Evolutionary conservation across 2,113 vertebrate species (phyloP), one percentile per base, ranked within the genome.

Genomic region (Nematolebias whitei): DNA sequence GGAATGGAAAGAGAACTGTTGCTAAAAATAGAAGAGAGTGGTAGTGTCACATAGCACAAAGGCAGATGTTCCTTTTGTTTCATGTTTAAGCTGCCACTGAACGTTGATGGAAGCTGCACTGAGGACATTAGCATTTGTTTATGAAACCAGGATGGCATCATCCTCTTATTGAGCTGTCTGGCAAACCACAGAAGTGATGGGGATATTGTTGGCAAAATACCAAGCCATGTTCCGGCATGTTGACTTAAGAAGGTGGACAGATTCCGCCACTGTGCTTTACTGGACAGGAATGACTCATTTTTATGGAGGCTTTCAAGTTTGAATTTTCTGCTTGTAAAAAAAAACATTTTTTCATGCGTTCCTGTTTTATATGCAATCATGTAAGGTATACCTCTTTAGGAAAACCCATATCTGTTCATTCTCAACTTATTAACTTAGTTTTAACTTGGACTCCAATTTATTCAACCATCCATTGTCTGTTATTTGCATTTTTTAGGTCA

Each of bases 41-140:
- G 29, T 50, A 26, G 54, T 22, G 58, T 44, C 1, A 23, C 14
- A 2, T 29, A 20, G 66, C 62, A 24, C 59, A 74, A 29, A 32
- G 52, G 55, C 74, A 54, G 53, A 44, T 67, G 15, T 70, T 59
- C 49, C 60, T 48, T 74, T 23, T 70, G 40, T 71, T 71, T 57
- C 29, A 64, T 52, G 45, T 7, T 1, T 64, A 80, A 76, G 50
- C 78, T 78, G 63, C 68, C 56, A 38, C 15, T 2, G 75, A 74
- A 41, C 44, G 2, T 58, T 56, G 83, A n/a, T 71, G 26, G 54
- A 74, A 74, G 71, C 78, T 41, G 43, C 54, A 10, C 78, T 56
- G 29, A 80, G 65, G 75, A 85, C 74, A 81, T 81, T 71, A 81
- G 23, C 43, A 23, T 62, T 82, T 79, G 73, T 81, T 89, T 72